phyloP scores from a whole-genome alignment of 2,113 vertebrate genomes.

The Procapra przewalskii region DNA sequence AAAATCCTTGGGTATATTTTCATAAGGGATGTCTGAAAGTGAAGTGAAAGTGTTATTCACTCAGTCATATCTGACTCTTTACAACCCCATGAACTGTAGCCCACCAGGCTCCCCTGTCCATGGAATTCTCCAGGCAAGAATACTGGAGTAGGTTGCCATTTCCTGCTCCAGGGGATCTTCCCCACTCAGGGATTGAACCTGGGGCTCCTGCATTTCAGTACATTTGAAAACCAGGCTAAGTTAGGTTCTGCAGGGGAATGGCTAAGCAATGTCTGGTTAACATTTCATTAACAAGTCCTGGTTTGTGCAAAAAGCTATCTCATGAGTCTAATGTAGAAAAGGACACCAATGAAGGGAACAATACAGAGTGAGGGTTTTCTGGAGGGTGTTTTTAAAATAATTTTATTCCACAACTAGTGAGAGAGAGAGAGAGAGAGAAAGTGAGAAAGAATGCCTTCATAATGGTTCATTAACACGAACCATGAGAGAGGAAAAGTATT shows the following conservation, averaged over 20 bases:
- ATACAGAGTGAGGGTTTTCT: background rate
- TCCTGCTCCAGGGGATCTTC: background rate
- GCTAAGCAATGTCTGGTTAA: background rate
- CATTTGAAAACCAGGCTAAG: background rate
- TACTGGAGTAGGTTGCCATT: too few species aligned
- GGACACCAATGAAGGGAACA: background rate
- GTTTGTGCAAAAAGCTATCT: background rate
- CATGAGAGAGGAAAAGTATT: background rate
- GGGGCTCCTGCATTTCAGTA: background rate
- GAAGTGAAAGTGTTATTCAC: background rate
- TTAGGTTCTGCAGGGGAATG: background rate
- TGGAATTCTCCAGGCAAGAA: too few species aligned
- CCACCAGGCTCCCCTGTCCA: background rate
- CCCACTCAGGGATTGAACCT: background rate
- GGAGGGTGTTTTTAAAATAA: background rate
- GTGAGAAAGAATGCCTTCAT: slow-evolving; percentile 44
- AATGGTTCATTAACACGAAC: slow-evolving; percentile 59
- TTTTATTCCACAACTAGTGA: background rate
- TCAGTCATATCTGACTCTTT: background rate
- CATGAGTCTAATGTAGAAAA: background rate
- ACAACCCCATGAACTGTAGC: background rate
- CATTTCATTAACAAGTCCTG: background rate
- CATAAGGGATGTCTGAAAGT: background rate
- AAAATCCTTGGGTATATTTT: background rate
- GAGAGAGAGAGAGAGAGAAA: background rate